Conservation (phyloP, 1,140 invertebrate species). For the Platyscapa corneri region DNA sequence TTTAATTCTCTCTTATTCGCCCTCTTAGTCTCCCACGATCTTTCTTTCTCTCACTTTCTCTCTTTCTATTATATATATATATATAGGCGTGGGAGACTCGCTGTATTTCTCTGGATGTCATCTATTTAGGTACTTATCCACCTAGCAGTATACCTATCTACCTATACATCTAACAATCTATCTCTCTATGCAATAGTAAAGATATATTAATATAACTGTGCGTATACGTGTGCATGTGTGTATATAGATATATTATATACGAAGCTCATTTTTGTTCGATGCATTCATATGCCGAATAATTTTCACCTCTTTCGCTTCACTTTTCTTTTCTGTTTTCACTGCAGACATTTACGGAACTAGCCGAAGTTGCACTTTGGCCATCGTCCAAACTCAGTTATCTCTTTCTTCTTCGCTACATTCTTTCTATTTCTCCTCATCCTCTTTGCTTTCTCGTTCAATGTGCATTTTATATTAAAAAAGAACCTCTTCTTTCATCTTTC, state of each 20-base stretch:
- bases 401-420: not conserved
- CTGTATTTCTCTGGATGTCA: no score
- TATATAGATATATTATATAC: no score
- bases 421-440: not conserved
- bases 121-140: not conserved
- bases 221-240: no score
- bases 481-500: slow-evolving; percentile 17
- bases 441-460: slow-evolving; percentile 26
- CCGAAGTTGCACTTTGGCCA: slow-evolving; percentile 30
- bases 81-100: no score
- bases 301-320: slow-evolving; percentile 24
- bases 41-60: slow-evolving; percentile 48
- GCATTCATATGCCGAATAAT: slow-evolving; percentile 53
- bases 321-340: not conserved
- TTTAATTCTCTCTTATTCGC: slow-evolving; percentile 47
- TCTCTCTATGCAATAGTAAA: not conserved
- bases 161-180: no score
- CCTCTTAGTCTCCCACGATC: not conserved
- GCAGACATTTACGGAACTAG: not conserved
- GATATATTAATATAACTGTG: not conserved
- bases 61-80: slow-evolving; percentile 36
- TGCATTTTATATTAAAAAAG: slow-evolving; percentile 45
- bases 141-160: not conserved
- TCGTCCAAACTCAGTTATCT: slow-evolving; percentile 7
- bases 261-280: not conserved